Percentiles rank a stretch among this genome's conserved stretches.
Conservation (phyloP, 2,113 vertebrate species). For the Serilophus lunatus region DNA sequence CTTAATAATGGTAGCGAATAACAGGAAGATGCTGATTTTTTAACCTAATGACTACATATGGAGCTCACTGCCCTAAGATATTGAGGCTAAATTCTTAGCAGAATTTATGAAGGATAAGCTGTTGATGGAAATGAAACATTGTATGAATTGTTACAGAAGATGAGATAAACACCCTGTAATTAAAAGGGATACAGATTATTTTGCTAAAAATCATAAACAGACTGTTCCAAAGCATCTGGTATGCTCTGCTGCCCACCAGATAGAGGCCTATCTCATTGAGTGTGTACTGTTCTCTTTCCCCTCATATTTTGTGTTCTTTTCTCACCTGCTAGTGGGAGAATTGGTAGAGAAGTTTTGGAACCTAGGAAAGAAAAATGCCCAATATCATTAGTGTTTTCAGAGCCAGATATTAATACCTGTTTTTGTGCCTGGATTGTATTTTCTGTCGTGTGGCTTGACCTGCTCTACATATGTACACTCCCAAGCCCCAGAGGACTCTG, state of each 20-base stretch:
- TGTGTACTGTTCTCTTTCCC: background rate
- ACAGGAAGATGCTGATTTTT: background rate
- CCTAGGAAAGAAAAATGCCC: background rate
- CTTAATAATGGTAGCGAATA: background rate
- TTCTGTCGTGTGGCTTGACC: background rate
- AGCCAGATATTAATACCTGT: background rate
- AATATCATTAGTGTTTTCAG: background rate
- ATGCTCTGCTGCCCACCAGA: background rate
- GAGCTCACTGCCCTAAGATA: background rate
- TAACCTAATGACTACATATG: background rate
- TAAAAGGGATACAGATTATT: background rate
- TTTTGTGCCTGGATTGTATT: background rate
- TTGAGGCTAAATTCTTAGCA: background rate
- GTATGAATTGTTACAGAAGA: background rate
- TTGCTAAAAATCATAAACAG: background rate
- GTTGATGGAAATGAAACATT: background rate
- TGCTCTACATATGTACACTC: background rate
- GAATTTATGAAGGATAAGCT: constrained; percentile 7
- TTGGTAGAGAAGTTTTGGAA: background rate
- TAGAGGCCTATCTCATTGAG: background rate
- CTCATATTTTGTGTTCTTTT: background rate
- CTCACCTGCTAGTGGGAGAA: background rate
- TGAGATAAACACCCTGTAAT: background rate
- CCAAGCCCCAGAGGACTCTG: background rate
- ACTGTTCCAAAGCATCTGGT: background rate